Evolutionary conservation across 2,113 vertebrate species (phyloP), one percentile per base, ranked within the genome.

Genomic region (Python bivittatus): DNA sequence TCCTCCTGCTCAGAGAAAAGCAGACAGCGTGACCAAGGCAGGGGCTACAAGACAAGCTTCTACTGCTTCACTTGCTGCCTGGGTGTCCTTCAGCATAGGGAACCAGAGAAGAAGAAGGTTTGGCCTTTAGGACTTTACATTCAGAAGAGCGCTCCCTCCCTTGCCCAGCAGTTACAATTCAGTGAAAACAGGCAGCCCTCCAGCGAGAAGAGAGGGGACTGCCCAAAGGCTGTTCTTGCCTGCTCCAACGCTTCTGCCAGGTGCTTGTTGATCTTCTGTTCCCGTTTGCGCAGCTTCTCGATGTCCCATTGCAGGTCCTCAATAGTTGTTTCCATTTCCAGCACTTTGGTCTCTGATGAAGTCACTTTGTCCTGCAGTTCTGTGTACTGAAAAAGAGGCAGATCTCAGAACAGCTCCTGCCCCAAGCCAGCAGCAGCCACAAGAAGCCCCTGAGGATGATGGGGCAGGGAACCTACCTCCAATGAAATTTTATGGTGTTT

Each of bases 231-330:
- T 2, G 5, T 13, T 2, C 60, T 38, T 29, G 99, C 99, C 98
- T 99, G 98, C 95, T 99, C 99, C 95, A 99, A 97, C 3, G 98
- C 99, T 92, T 99, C 98, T 0, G 99, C 98, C 61, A 99, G 95
- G 92, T 99, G 99, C 89, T 98, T 98, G 96, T 99, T 99, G 53
- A 99, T 98, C 92, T 99, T 99, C 93, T 99, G 99, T 91, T 99
- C 99, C 29, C 99, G 97, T 89, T 99, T 99, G 84, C 99, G 98
- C 52, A 99, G 98, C 91, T 99, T 99, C 96, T 99, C 99, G 0
- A 98, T 99, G 96, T 99, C 99, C 99, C 99, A 99, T 97, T 99
- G 98, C 89, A 99, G 96, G 95, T 99, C 99, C 93, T 99, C 99
- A 53, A 99, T 98, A 0, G 98, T 98, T 0, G 99, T 99, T 96